Evolutionary conservation across 2,888 invertebrate species (phyloP), one percentile per base, ranked within the genome.

Genomic region (Trypoxylon attenuatum): DNA sequence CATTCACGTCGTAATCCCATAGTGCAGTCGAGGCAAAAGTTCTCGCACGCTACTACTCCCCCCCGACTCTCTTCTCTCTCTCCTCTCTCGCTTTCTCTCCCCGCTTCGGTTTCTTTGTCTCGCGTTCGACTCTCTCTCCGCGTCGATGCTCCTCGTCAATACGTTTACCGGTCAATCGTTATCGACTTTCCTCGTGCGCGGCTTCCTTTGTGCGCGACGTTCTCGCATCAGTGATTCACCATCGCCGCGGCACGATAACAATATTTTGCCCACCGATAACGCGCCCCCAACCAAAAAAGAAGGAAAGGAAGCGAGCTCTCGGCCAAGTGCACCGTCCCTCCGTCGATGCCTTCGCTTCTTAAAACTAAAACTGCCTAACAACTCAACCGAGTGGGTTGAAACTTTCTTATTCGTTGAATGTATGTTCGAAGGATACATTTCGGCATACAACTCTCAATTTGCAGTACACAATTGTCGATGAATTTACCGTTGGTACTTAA

Each of bases 191-290:
- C 70, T 69, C 71, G 71, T 62, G 70, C 64, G 50, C 65, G 59
- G 63, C 39, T 54, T 56, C 65, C 71, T 66, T 73, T 71, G 71
- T 74, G 57, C 63, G 25, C 52, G 45, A 53, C 46, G 51, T 71
- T 76, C 65, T 65, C 73, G 72, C 76, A 76, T 76, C 76, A 64
- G 59, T 71, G 76, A 76, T 76, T 76, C 76, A 76, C 71, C 73
- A 60, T 73, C 72, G 71, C 68, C 53, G 59, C 69, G 63, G 68
- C 66, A 69, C 76, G 76, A 76, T 76, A 76, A 76, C 76, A 71
- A 76, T 73, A 76, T 76, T 76, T 76, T 69, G 76, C 61, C 69
- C 73, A 66, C 73, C 76, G 76, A 76, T 76, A 76, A 71, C 71
- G 61, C 76, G 76, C 71, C 65, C 55, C 39, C 57, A 68, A 66